phyloP scores from a whole-genome alignment of 2,797 vertebrate genomes.

The Phoebastria nigripes region DNA sequence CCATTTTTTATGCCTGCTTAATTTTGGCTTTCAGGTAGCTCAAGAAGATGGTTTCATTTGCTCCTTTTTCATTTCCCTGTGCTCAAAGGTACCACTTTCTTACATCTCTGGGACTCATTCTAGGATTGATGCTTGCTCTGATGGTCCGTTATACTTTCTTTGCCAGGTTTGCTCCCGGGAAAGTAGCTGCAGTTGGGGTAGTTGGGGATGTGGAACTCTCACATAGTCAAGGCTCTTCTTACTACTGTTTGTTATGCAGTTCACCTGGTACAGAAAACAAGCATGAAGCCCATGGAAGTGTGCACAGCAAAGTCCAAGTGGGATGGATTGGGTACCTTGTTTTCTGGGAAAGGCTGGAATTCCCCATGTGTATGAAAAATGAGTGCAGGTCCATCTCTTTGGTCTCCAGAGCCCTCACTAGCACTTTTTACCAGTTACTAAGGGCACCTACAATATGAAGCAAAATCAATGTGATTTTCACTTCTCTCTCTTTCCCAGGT shows the following conservation, averaged over 20 bases:
- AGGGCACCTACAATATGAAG: not conserved
- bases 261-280: not conserved
- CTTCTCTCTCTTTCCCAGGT: not conserved
- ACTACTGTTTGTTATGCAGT: not conserved
- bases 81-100: not conserved
- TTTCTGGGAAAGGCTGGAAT: not conserved
- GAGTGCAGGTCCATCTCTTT: not conserved
- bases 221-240: not conserved
- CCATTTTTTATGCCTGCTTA: not conserved
- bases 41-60: not conserved
- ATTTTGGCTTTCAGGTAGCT: constrained; percentile 32
- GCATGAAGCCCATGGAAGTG: not conserved
- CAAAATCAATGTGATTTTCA: not conserved
- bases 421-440: not conserved
- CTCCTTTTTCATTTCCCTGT: not conserved
- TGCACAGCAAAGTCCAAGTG: not conserved
- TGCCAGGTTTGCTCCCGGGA: not conserved
- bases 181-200: not conserved
- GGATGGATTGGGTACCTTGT: not conserved
- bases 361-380: not conserved
- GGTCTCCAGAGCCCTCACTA: not conserved
- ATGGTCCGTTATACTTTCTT: not conserved
- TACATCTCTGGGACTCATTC: not conserved
- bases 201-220: not conserved
- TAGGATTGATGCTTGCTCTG: not conserved